These are phyloP conservation scores for Lamproptera curius DNA, from an alignment of 2,888 invertebrate genomes.

Conservation along the genomic window DNA sequence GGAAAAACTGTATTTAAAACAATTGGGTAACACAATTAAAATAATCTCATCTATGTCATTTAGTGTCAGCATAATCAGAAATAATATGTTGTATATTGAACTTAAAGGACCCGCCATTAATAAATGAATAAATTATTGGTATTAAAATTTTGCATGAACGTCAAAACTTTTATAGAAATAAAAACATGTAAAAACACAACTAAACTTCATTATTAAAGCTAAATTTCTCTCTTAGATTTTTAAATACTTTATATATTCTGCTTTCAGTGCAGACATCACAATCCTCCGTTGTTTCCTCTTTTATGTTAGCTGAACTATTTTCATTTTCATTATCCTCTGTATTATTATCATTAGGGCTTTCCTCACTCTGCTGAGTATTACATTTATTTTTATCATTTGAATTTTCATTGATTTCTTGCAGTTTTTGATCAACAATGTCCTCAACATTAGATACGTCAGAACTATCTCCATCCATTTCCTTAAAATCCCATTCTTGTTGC, in stretches of 20 bases:
- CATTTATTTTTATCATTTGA: neutral
- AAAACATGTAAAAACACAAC: too few relatives aligned
- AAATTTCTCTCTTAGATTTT: constrained; percentile 58
- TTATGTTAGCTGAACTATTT: constrained; percentile 17
- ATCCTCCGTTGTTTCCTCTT: constrained; percentile 25
- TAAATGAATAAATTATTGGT: too few relatives aligned
- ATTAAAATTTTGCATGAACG: too few relatives aligned
- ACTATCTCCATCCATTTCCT: constrained; percentile 27
- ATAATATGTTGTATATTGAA: too few relatives aligned
- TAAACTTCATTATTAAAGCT: constrained; percentile 36
- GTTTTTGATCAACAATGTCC: constrained; percentile 3
- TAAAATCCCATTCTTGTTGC: constrained; percentile 73
- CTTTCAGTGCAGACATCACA: constrained; percentile 58
- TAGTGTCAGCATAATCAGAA: too few relatives aligned
- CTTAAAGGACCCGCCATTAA: too few relatives aligned
- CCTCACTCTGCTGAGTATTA: neutral
- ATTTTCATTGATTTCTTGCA: neutral
- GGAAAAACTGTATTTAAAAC: too few relatives aligned
- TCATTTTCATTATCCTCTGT: constrained; percentile 16
- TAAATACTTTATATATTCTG: constrained; percentile 54
- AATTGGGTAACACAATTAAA: too few relatives aligned
- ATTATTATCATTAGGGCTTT: constrained; percentile 8
- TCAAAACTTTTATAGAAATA: too few relatives aligned
- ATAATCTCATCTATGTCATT: too few relatives aligned
- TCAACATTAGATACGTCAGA: constrained; percentile 5